phyloP scores from a whole-genome alignment of 2,888 invertebrate species.

The Heliconius sara region DNA sequence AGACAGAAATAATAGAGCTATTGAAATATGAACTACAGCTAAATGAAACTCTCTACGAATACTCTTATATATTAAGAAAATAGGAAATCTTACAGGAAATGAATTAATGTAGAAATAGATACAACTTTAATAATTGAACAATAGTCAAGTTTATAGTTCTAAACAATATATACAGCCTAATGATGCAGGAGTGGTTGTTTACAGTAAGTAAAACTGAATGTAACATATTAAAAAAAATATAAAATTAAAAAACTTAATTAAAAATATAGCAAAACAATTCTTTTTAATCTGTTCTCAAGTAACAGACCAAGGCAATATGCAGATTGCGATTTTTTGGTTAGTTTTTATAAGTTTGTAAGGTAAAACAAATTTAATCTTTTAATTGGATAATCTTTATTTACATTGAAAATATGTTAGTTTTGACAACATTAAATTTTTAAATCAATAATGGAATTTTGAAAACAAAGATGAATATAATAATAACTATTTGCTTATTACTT shows the following conservation, averaged over 20 bases:
- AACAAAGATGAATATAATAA: no score
- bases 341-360: conserved; percentile 33
- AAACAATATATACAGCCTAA: neutral
- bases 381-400: neutral
- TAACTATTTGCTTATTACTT: neutral
- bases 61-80: neutral
- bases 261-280: conserved; percentile 10
- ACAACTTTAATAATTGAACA: neutral
- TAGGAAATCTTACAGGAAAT: neutral
- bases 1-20: neutral
- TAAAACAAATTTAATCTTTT: conserved; percentile 9
- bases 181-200: neutral
- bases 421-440: neutral
- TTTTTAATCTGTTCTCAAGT: conserved; percentile 60
- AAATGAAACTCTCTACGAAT: neutral
- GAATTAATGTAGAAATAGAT: neutral
- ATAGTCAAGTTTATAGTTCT: neutral
- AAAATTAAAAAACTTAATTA: neutral
- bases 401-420: conserved; percentile 6
- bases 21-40: neutral
- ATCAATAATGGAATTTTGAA: no score
- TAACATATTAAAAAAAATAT: neutral
- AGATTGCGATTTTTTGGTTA: conserved; percentile 71
- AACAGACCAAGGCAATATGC: conserved; percentile 79
- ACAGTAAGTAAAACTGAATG: neutral